A percentile compares a stretch with the other conserved stretches of the same genome.
Evolutionary conservation across 1,140 invertebrate species (phyloP).

Genomic region (Manduca sexta): DNA sequence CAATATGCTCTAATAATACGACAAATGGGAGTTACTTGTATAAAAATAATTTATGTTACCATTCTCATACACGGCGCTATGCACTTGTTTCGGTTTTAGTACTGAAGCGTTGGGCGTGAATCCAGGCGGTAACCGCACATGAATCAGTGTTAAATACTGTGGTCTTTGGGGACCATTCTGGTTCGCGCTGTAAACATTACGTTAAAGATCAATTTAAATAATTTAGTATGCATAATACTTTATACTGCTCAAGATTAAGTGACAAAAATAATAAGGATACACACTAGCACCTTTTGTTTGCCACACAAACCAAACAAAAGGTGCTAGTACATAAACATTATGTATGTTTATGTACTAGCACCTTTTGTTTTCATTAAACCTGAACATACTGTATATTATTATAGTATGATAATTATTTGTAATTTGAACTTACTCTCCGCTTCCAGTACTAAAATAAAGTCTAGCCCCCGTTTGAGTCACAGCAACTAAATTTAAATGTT

Average conservation of each 20-base stretch:
- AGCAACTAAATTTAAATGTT: slow-evolving; percentile 91
- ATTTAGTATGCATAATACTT: no score
- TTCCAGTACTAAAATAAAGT: slow-evolving; percentile 88
- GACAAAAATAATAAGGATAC: no score
- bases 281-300: no score
- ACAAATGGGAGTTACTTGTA: no score
- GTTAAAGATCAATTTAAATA: no score
- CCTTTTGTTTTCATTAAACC: no score
- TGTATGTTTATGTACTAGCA: no score
- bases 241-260: no score
- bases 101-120: slow-evolving; percentile 90
- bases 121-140: slow-evolving; percentile 94
- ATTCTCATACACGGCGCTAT: slow-evolving; percentile 87
- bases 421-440: slow-evolving; percentile 58
- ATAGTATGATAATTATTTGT: neutral
- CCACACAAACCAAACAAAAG: no score
- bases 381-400: neutral
- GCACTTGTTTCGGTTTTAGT: slow-evolving; percentile 88
- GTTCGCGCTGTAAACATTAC: slow-evolving; percentile 35
- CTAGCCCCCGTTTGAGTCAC: slow-evolving; percentile 92
- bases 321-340: no score
- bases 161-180: slow-evolving; percentile 69
- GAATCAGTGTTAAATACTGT: slow-evolving; percentile 83
- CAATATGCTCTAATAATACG: no score
- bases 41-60: no score